A percentile compares a stretch with the other conserved stretches of the same genome.
These are phyloP conservation scores for Caenorhabditis drosophilae DNA, from an alignment of 2,888 invertebrate genomes.

Conservation along the genomic window DNA sequence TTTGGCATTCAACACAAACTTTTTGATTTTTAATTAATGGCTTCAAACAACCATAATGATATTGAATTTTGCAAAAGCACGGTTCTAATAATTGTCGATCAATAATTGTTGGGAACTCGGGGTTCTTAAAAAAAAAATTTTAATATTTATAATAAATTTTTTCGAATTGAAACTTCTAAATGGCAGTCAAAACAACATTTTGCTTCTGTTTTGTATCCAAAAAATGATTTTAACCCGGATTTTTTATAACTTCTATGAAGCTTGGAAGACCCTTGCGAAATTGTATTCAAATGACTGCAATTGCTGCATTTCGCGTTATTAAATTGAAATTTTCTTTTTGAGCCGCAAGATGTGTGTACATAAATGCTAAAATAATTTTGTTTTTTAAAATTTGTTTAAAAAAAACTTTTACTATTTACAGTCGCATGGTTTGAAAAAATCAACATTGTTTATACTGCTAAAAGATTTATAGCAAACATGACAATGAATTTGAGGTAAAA, in stretches of 20 bases:
- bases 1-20: background rate
- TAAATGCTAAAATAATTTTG: constrained; percentile 16
- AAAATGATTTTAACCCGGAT: no score
- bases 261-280: no score
- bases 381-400: background rate
- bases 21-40: background rate
- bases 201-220: no score
- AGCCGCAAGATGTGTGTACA: constrained; percentile 15
- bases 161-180: constrained; percentile 1
- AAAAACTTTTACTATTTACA: constrained; percentile 15
- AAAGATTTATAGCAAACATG: constrained; percentile 22
- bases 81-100: background rate
- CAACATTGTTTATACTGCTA: constrained; percentile 10
- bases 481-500: constrained; percentile 15
- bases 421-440: constrained; percentile 22
- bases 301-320: constrained; percentile 23
- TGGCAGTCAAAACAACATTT: constrained; percentile 10
- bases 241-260: no score
- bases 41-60: background rate
- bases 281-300: constrained; percentile 14
- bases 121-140: background rate
- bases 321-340: constrained; percentile 8
- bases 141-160: background rate
- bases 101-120: background rate
- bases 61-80: background rate